Percentiles rank a stretch among this genome's conserved stretches.
Conservation (phyloP, 1,140 invertebrate genomes). For the Drosophila sproati region DNA sequence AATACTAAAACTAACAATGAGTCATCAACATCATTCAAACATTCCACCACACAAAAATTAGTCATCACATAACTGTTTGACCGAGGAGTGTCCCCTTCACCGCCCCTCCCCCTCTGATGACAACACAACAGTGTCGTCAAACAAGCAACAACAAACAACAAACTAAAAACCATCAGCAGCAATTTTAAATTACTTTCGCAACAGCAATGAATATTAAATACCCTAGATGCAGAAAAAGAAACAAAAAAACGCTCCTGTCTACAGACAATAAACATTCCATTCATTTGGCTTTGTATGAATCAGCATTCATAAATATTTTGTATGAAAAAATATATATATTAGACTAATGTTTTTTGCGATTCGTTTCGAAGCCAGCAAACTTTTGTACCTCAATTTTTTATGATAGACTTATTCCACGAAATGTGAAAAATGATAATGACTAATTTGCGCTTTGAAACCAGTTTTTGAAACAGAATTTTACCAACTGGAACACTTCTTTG, state of each 20-base stretch:
- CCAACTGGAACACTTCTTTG: too few relatives aligned
- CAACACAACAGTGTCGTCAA: conserved; percentile 35
- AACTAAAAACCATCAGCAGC: conserved; percentile 1
- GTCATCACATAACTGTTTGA: conserved; percentile 51
- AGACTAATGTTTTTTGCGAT: too few relatives aligned
- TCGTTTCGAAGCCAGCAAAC: too few relatives aligned
- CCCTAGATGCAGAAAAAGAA: conserved; percentile 1
- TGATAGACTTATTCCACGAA: too few relatives aligned
- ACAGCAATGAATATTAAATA: conserved; percentile 7
- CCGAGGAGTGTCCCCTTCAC: background rate
- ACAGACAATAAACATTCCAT: background rate
- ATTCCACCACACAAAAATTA: conserved; percentile 45
- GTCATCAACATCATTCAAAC: conserved; percentile 26
- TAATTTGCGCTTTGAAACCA: too few relatives aligned
- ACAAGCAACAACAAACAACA: conserved; percentile 4
- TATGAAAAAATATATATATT: background rate
- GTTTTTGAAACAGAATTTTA: too few relatives aligned
- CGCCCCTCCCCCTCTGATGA: too few relatives aligned
- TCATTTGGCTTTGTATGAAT: background rate
- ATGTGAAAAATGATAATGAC: too few relatives aligned
- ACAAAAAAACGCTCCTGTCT: background rate
- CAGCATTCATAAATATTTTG: background rate
- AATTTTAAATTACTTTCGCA: conserved; percentile 19
- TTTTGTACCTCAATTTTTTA: too few relatives aligned
- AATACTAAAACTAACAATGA: conserved; percentile 45